Conservation (phyloP, 2,797 vertebrate species). For the Eulemur albifrons region DNA sequence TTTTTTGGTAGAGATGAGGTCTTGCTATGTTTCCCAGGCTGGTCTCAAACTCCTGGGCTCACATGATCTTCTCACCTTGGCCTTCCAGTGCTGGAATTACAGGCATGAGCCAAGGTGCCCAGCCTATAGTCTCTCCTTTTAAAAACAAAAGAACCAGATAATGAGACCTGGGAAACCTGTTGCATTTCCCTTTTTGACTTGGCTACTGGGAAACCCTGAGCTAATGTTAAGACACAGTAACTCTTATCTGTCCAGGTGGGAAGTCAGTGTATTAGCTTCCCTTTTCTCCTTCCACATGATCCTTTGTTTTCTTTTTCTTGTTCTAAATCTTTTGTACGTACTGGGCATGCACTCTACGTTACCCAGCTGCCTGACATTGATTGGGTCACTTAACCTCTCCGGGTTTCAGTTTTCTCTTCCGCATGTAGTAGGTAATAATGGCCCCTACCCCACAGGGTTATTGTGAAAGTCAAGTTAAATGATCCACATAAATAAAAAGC, state of each 20-base stretch:
- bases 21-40: neutral
- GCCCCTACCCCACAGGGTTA: neutral
- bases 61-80: neutral
- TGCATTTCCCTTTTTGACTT: neutral
- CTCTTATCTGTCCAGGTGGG: neutral
- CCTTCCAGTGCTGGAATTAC: neutral
- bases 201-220: neutral
- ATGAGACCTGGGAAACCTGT: neutral
- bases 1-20: neutral
- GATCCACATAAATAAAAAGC: neutral
- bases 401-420: neutral
- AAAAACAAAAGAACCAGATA: neutral
- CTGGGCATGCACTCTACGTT: accelerated
- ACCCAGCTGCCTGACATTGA: neutral
- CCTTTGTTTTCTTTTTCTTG: neutral
- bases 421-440: neutral
- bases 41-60: neutral
- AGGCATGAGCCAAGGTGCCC: neutral
- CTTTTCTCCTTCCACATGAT: neutral
- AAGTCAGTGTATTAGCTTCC: neutral
- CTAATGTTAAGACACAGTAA: neutral
- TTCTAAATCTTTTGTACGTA: neutral
- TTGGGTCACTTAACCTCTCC: neutral
- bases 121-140: neutral
- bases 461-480: neutral